Conservation (phyloP, 1,140 invertebrate species). For the Pollicipes pollicipes region DNA sequence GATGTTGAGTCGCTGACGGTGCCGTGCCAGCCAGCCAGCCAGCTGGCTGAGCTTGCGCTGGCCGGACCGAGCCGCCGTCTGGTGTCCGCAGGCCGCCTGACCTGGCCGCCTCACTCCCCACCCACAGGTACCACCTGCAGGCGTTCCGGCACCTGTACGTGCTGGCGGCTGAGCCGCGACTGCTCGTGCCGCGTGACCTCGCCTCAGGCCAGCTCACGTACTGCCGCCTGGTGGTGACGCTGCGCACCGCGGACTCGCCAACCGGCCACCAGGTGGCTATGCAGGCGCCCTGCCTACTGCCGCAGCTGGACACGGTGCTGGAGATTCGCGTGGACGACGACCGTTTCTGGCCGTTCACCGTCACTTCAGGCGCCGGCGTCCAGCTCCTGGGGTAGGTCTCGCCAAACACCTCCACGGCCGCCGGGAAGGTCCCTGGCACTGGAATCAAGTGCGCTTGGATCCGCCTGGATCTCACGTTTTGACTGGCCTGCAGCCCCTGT, state of each 20-base stretch:
- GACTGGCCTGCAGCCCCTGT: no score
- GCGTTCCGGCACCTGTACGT: constrained; percentile 90
- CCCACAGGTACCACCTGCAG: constrained; percentile 92
- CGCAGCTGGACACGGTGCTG: constrained; percentile 54
- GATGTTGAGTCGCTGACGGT: no score
- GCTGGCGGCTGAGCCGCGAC: constrained; percentile 67
- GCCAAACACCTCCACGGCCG: no score
- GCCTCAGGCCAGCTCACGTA: constrained; percentile 59
- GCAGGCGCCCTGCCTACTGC: constrained; percentile 66
- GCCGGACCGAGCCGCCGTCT: constrained; percentile 66
- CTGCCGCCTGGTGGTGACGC: constrained; percentile 46
- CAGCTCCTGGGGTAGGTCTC: constrained; percentile 53
- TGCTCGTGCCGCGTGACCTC: constrained; percentile 72
- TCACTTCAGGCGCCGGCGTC: constrained; percentile 50
- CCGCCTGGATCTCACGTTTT: no score
- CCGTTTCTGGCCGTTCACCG: constrained; percentile 55
- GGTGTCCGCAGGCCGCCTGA: constrained; percentile 79
- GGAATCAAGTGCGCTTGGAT: no score
- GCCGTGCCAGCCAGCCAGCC: constrained; percentile 89
- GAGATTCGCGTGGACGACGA: constrained; percentile 58
- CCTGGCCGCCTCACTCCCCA: constrained; percentile 89
- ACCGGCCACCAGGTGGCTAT: constrained; percentile 32
- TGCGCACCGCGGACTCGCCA: constrained; percentile 30
- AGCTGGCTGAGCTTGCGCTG: constrained; percentile 67
- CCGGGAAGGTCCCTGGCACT: no score